A percentile compares a stretch with the other conserved stretches of the same genome.
Evolutionary conservation across 2,113 vertebrate genomes (phyloP).

Genomic region (Dasyornis broadbenti): DNA sequence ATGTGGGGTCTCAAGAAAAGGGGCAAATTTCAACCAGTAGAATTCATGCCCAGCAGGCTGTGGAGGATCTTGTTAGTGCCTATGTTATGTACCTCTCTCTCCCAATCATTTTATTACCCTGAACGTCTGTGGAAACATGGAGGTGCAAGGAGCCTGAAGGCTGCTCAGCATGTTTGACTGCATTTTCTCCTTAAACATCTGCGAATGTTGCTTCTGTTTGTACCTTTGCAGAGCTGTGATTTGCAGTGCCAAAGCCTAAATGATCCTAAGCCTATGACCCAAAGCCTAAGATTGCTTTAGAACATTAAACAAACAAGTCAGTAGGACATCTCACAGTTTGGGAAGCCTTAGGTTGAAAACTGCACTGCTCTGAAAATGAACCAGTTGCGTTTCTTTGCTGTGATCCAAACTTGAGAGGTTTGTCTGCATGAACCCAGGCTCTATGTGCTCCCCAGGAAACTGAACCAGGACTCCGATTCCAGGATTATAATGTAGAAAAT

Average conservation of each 20-base stretch:
- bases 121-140: conserved; percentile 19
- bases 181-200: conserved; percentile 14
- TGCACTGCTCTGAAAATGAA: not conserved
- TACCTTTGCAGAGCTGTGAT: conserved; percentile 1
- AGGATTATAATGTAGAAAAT: not conserved
- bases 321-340: not conserved
- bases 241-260: conserved; percentile 14
- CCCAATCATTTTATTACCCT: conserved; percentile 26
- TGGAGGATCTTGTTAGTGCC: not conserved
- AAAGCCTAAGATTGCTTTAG: not conserved
- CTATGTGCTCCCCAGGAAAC: not conserved
- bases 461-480: not conserved
- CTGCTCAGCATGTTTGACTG: conserved; percentile 24
- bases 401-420: not conserved
- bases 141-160: conserved; percentile 24
- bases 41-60: conserved; percentile 6
- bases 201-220: conserved; percentile 9
- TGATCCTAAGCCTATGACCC: not conserved
- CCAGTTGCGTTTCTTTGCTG: not conserved
- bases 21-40: not conserved
- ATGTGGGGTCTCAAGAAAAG: not conserved
- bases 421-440: not conserved
- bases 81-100: not conserved
- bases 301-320: conserved; percentile 5
- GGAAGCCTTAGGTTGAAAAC: not conserved